Conservation (phyloP, 2,888 invertebrate species). For the Protonemura montana region DNA sequence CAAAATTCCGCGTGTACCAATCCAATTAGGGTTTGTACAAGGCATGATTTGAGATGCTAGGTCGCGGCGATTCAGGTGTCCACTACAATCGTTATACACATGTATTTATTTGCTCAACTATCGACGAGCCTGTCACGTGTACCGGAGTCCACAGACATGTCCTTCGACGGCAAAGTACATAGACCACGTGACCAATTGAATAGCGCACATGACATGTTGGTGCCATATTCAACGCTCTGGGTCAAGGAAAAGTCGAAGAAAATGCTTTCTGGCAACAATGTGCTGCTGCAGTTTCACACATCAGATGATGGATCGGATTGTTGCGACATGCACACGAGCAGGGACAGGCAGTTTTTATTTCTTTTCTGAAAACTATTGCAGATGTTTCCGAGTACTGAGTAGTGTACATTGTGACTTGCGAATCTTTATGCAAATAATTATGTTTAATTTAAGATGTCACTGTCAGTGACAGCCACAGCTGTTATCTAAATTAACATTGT, state of each 20-base stretch:
- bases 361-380: too few species aligned
- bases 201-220: not conserved
- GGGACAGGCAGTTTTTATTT: too few species aligned
- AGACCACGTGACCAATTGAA: not conserved
- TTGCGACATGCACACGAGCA: not conserved
- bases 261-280: not conserved
- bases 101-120: not conserved
- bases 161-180: not conserved
- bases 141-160: too few species aligned
- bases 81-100: not conserved
- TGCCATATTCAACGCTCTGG: conserved; percentile 16
- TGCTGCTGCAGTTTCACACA: not conserved
- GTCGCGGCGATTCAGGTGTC: not conserved
- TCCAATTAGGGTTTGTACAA: not conserved
- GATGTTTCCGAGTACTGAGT: too few species aligned
- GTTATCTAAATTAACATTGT: not conserved
- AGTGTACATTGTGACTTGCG: not conserved
- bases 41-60: not conserved
- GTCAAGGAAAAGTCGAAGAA: conserved; percentile 25
- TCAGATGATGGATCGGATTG: not conserved
- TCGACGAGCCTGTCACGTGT: not conserved
- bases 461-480: not conserved
- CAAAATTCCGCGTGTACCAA: not conserved
- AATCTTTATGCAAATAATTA: not conserved
- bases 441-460: not conserved